These are phyloP conservation scores for Spheniscus mendiculus DNA, from an alignment of 2,113 vertebrate genomes.

Conservation along the genomic window DNA sequence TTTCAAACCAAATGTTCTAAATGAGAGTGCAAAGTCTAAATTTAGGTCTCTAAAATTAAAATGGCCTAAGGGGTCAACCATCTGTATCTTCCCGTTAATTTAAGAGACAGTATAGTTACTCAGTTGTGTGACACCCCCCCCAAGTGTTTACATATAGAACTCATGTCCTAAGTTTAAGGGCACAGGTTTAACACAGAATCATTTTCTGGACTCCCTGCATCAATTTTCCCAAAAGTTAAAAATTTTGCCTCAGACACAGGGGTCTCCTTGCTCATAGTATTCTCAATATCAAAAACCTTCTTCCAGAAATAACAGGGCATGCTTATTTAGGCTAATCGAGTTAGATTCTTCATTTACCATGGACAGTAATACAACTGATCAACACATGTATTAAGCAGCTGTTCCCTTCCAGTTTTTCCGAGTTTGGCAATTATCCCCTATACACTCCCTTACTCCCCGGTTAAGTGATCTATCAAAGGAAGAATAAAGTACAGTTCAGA, in stretches of 20 bases:
- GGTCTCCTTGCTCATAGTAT: not conserved
- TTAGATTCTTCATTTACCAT: not conserved
- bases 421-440: not conserved
- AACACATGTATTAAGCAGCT: not conserved
- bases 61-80: not conserved
- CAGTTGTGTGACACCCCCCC: not conserved
- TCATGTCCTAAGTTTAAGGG: not conserved
- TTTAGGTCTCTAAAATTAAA: slow-evolving; percentile 47
- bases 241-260: not conserved
- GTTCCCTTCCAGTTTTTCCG: not conserved
- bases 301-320: not conserved
- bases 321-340: not conserved
- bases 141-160: not conserved
- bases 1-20: not conserved
- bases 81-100: not conserved
- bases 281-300: not conserved
- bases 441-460: not conserved
- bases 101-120: not conserved
- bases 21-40: slow-evolving; percentile 18
- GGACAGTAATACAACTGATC: not conserved
- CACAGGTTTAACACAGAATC: not conserved
- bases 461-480: not conserved
- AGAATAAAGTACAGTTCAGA: not conserved
- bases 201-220: not conserved
- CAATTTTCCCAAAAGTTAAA: not conserved